Evolutionary conservation across 35 echinoderm and acorn worm species (phyloP).

Genomic region (Hemicentrotus pulcherrimus): DNA sequence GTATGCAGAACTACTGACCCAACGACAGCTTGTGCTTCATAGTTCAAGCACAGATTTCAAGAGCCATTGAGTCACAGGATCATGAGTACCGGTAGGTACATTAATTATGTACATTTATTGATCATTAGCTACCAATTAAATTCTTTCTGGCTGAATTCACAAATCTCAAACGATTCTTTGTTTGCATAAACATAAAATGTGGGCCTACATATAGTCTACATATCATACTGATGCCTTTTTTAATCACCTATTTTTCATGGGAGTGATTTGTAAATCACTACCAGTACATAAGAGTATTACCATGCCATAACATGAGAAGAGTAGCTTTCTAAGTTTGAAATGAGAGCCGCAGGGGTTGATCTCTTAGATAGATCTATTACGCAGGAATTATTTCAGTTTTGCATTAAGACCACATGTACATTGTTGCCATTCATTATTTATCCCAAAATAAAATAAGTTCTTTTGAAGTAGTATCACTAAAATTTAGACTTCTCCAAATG

Average conservation of each 20-base stretch:
- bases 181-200: no score
- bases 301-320: no score
- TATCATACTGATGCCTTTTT: no score
- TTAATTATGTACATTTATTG: background rate
- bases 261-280: no score
- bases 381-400: background rate
- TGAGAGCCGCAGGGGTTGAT: background rate
- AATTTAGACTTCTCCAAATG: background rate
- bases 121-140: background rate
- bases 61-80: background rate
- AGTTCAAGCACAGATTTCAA: background rate
- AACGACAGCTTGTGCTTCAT: background rate
- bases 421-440: background rate
- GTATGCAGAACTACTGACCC: background rate
- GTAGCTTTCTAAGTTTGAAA: background rate
- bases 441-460: background rate
- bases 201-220: no score
- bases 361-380: background rate
- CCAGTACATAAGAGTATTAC: no score
- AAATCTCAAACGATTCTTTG: no score
- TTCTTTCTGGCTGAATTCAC: no score
- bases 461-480: background rate
- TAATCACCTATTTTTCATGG: no score
- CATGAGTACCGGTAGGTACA: background rate
- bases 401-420: background rate